These are phyloP conservation scores for Andrena marginata DNA, from an alignment of 2,888 invertebrate genomes.

Conservation along the genomic window DNA sequence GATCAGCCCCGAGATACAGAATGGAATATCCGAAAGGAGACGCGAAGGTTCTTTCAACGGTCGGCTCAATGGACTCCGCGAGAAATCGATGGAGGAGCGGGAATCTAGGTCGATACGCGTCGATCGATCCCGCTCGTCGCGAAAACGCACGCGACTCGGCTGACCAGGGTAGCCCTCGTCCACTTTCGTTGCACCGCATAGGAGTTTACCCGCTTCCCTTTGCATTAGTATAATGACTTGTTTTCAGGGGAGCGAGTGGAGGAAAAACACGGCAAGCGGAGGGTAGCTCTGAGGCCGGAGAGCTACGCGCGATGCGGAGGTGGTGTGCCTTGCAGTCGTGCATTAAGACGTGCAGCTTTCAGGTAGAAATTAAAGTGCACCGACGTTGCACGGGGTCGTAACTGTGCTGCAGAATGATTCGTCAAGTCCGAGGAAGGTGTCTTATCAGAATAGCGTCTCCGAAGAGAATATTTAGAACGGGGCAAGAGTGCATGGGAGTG, in stretches of 20 bases:
- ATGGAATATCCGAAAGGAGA: conserved; percentile 25
- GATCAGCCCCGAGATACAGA: background rate
- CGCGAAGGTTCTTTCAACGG: conserved; percentile 29
- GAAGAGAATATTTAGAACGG: too few relatives aligned
- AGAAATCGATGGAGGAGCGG: conserved; percentile 3
- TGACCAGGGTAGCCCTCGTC: background rate
- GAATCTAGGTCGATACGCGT: conserved; percentile 20
- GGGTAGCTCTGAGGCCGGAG: background rate
- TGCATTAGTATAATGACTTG: conserved; percentile 37
- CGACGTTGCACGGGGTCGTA: too few relatives aligned
- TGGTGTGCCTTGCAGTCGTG: background rate
- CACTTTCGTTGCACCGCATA: background rate
- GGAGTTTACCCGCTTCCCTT: background rate
- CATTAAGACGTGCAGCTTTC: background rate
- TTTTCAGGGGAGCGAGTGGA: conserved; percentile 11
- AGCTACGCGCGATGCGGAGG: background rate
- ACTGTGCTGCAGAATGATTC: too few relatives aligned
- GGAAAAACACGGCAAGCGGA: background rate
- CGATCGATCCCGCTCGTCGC: background rate
- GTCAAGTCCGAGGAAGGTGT: too few relatives aligned
- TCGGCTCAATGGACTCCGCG: conserved; percentile 36
- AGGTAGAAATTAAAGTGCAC: background rate
- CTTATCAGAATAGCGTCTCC: too few relatives aligned
- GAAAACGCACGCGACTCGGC: background rate
- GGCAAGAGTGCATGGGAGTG: too few relatives aligned